phyloP scores from a whole-genome alignment of 2,113 vertebrate species.

The Seriola aureovittata region DNA sequence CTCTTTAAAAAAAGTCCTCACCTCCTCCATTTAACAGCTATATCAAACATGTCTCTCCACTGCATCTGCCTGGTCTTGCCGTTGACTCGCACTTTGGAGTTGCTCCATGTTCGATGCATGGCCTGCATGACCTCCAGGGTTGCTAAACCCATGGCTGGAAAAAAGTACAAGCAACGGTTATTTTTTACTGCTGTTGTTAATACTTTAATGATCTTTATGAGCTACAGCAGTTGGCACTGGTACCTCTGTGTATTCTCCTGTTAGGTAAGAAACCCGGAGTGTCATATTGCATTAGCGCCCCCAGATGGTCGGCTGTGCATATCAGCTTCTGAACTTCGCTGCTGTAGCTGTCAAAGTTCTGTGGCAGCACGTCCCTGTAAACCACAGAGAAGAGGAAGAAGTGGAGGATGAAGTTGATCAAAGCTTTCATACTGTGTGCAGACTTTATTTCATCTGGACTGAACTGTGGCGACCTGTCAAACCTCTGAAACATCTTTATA shows the following conservation, averaged over 20 bases:
- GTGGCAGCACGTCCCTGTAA: constrained; percentile 93
- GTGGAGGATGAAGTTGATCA: rapidly evolving
- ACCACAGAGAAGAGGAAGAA: neutral
- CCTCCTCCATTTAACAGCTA: constrained; percentile 98
- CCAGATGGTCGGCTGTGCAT: constrained; percentile 94
- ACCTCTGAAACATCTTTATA: neutral
- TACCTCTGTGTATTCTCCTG: constrained; percentile 96
- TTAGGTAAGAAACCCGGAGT: constrained; percentile 97
- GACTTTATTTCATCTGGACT: neutral
- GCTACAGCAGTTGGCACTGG: neutral
- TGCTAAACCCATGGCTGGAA: constrained; percentile 95
- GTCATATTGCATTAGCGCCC: constrained; percentile 96
- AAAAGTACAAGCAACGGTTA: neutral
- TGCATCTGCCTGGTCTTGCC: constrained; percentile 97
- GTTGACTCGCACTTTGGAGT: constrained; percentile 95
- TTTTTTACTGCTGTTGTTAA: neutral
- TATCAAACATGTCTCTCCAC: constrained; percentile 99
- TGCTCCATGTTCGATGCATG: constrained; percentile 95
- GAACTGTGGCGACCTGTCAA: neutral
- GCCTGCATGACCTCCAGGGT: constrained; percentile 98
- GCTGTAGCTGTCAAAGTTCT: constrained; percentile 95
- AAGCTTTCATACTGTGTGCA: neutral
- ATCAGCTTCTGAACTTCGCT: constrained; percentile 93
- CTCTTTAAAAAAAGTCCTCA: constrained; percentile 67
- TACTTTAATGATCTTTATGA: neutral